Conservation (phyloP, 2,888 invertebrate species). For the Drosophila sordidula region DNA sequence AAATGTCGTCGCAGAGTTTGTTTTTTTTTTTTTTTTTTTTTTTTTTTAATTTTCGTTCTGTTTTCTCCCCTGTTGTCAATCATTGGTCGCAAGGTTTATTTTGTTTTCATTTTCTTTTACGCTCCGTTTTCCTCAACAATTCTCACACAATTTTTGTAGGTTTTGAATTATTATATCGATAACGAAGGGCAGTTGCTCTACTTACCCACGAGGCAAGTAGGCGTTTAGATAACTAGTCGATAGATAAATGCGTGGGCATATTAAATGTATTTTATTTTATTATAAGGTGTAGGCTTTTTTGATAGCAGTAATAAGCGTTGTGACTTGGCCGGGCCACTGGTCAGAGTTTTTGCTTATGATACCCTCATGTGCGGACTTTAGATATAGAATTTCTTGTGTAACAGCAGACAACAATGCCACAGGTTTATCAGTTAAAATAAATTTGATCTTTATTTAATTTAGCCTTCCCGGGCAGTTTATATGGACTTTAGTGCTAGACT, state of each 20-base stretch:
- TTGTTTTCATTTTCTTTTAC: constrained; percentile 28
- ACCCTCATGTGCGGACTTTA: constrained; percentile 28
- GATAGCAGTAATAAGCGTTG: constrained; percentile 48
- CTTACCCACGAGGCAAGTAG: constrained; percentile 35
- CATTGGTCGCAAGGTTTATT: constrained; percentile 63
- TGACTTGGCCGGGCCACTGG: constrained; percentile 39
- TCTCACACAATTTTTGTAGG: constrained; percentile 30
- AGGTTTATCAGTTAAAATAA: background rate
- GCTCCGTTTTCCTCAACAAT: constrained; percentile 14
- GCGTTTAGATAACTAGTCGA: constrained; percentile 47
- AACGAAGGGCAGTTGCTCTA: constrained; percentile 67
- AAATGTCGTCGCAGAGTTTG: constrained; percentile 39
- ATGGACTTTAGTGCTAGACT: too few relatives aligned
- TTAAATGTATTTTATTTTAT: constrained; percentile 50
- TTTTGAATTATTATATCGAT: constrained; percentile 40
- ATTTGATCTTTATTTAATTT: background rate
- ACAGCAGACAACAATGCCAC: background rate
- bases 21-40: constrained; percentile 3
- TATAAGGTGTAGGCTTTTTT: constrained; percentile 57
- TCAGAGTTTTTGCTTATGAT: constrained; percentile 24
- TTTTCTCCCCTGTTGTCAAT: constrained; percentile 65
- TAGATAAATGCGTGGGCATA: constrained; percentile 60
- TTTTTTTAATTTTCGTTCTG: constrained; percentile 11
- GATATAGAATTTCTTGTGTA: constrained; percentile 7
- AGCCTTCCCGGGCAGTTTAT: too few relatives aligned